A percentile compares a stretch with the other conserved stretches of the same genome.
phyloP scores from a whole-genome alignment of 2,113 vertebrate species.

The Calonectris borealis region DNA sequence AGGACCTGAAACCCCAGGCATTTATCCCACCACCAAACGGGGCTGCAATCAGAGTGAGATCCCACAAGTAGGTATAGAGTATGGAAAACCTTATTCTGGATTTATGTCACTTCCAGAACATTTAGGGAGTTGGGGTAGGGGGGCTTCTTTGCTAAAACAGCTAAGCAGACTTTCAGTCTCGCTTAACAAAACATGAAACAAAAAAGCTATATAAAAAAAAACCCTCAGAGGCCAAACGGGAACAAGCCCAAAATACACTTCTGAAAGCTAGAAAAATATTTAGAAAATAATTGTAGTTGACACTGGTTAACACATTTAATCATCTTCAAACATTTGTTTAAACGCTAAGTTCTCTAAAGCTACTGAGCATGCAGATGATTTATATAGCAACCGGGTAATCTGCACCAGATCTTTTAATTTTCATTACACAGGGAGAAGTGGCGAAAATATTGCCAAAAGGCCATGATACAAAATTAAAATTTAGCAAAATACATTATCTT shows the following conservation, averaged over 20 bases:
- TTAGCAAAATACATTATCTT: neutral
- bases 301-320: neutral
- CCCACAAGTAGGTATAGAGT: neutral
- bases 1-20: neutral
- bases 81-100: too few species aligned
- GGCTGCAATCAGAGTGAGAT: neutral
- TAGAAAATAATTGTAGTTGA: neutral
- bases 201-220: neutral
- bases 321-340: neutral
- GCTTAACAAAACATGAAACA: neutral
- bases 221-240: neutral
- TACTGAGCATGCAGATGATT: neutral
- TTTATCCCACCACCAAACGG: accelerated
- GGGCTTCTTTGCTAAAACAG: neutral
- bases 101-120: neutral
- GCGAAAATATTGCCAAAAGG: neutral
- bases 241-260: neutral
- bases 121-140: too few species aligned
- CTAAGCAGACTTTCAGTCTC: neutral
- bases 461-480: accelerated
- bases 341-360: neutral
- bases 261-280: neutral
- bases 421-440: too few species aligned
- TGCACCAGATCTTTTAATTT: neutral
- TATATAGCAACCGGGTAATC: neutral